These are phyloP conservation scores for Solenopsis invicta DNA, from an alignment of 1,140 invertebrate genomes.

Conservation along the genomic window DNA sequence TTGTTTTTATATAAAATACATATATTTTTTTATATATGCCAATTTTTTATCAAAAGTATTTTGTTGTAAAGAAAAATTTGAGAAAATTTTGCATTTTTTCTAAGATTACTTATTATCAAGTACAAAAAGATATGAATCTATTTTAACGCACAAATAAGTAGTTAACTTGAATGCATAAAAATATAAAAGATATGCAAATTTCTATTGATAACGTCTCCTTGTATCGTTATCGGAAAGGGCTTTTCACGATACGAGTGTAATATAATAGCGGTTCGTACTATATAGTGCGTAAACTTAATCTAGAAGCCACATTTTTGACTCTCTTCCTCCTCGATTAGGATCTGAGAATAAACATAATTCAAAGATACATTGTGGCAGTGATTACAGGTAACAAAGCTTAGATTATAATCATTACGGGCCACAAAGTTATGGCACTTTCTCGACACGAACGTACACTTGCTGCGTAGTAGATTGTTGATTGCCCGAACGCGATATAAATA, in stretches of 20 bases:
- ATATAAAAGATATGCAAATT: conserved; percentile 44
- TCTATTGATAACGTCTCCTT: conserved; percentile 31
- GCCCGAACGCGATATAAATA: conserved; percentile 45
- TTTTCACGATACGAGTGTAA: neutral
- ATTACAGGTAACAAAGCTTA: conserved; percentile 57
- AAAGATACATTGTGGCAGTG: conserved; percentile 51
- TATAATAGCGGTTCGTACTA: conserved; percentile 6
- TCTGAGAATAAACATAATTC: conserved; percentile 54
- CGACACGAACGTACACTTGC: conserved; percentile 48
- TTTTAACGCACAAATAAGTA: conserved; percentile 7
- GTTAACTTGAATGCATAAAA: conserved; percentile 7
- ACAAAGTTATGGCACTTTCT: conserved; percentile 53
- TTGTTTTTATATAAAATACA: neutral
- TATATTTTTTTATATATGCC: neutral
- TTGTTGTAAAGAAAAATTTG: neutral
- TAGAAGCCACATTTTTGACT: conserved; percentile 42
- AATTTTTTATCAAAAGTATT: conserved; percentile 1
- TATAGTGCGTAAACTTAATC: conserved; percentile 31
- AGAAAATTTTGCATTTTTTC: neutral
- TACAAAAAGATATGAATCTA: neutral
- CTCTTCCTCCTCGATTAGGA: conserved; percentile 33
- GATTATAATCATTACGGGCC: conserved; percentile 43
- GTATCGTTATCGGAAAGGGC: neutral
- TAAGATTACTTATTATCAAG: neutral
- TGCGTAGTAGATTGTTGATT: conserved; percentile 47